phyloP scores from a whole-genome alignment of 2,888 invertebrate genomes.

The Drosophila peninsularis region DNA sequence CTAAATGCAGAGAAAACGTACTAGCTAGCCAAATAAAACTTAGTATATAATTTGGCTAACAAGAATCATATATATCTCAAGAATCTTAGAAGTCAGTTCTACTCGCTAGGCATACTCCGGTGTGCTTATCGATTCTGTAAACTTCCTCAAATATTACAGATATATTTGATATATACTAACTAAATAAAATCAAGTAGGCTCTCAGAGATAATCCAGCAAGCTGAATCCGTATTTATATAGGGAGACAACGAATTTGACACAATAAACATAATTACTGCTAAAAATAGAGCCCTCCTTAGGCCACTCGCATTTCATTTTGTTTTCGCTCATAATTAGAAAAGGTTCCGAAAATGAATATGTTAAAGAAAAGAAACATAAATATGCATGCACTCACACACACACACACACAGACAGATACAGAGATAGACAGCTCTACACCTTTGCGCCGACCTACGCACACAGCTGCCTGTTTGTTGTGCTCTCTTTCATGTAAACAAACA shows the following conservation, averaged over 20 bases:
- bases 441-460: slow-evolving; percentile 2
- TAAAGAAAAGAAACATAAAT: neutral
- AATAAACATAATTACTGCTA: neutral
- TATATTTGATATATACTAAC: too few species aligned
- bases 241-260: neutral
- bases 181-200: too few species aligned
- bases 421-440: neutral
- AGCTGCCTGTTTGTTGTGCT: slow-evolving; percentile 47
- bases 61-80: too few species aligned
- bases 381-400: slow-evolving; percentile 11
- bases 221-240: neutral
- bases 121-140: too few species aligned
- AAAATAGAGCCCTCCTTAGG: neutral
- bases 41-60: too few species aligned
- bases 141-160: too few species aligned
- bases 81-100: too few species aligned
- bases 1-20: too few species aligned
- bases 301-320: neutral
- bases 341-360: slow-evolving; percentile 9
- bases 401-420: neutral
- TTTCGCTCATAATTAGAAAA: slow-evolving; percentile 3
- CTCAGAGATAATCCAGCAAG: too few species aligned
- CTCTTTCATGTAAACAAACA: slow-evolving; percentile 66
- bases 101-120: too few species aligned
- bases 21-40: too few species aligned